phyloP scores from a whole-genome alignment of 2,113 vertebrate species.

The Caracal caracal region DNA sequence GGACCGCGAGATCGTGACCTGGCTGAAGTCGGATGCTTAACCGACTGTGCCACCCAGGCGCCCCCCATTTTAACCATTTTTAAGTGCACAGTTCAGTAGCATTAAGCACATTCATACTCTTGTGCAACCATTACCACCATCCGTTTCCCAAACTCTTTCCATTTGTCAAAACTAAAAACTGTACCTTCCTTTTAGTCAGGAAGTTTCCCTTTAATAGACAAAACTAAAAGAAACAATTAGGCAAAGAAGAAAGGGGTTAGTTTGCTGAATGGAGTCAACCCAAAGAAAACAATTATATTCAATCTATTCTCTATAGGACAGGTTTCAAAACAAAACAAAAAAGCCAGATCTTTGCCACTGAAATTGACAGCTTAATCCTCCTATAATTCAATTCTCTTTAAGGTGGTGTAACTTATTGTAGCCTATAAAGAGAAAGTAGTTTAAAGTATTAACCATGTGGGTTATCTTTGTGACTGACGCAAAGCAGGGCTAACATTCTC shows the following conservation, averaged over 20 bases:
- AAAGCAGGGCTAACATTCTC: neutral
- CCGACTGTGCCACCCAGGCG: too few species aligned
- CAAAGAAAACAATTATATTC: constrained; percentile 1
- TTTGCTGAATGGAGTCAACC: neutral
- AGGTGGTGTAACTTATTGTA: neutral
- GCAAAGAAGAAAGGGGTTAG: neutral
- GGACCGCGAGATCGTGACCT: too few species aligned
- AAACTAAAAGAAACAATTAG: constrained; percentile 23
- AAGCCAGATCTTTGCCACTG: neutral
- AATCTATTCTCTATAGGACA: neutral
- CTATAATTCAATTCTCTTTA: neutral
- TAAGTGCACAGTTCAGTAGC: neutral
- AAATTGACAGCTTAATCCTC: neutral
- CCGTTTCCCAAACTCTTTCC: neutral
- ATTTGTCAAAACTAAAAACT: constrained; percentile 9
- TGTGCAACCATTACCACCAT: fast-evolving
- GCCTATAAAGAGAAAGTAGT: neutral
- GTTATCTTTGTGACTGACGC: neutral
- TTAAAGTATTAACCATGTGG: neutral
- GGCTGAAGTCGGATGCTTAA: too few species aligned
- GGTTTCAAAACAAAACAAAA: neutral
- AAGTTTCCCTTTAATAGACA: neutral
- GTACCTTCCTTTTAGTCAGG: neutral
- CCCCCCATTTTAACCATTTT: neutral
- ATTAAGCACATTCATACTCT: neutral